Conservation (phyloP, 2,113 vertebrate species). For the Lutjanus erythropterus region DNA sequence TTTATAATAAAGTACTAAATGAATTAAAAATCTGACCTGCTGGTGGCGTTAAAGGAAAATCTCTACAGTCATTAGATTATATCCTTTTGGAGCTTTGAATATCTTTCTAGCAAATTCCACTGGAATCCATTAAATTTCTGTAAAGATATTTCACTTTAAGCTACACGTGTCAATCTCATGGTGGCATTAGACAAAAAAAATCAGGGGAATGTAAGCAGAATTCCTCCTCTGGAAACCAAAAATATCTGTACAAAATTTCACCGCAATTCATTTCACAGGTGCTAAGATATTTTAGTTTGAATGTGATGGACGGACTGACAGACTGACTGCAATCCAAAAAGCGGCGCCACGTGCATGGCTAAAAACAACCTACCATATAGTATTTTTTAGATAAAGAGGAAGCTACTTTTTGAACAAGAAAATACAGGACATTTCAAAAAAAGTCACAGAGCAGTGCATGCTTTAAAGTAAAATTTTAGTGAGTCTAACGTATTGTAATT, state of each 20-base stretch:
- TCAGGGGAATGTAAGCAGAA: neutral
- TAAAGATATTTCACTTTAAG: neutral
- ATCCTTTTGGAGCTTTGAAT: neutral
- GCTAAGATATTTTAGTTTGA: neutral
- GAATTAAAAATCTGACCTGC: neutral
- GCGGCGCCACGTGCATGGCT: neutral
- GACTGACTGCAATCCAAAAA: neutral
- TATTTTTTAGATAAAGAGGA: neutral
- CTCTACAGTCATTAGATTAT: neutral
- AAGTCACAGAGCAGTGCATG: neutral
- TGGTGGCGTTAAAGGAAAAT: neutral
- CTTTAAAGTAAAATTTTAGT: neutral
- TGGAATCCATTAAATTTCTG: neutral
- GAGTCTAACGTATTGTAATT: conserved; percentile 4
- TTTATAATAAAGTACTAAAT: neutral
- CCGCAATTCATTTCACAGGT: neutral
- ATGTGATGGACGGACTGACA: neutral
- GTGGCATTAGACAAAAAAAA: neutral
- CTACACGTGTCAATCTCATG: neutral
- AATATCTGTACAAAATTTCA: neutral
- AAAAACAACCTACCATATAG: neutral
- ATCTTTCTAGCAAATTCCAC: neutral
- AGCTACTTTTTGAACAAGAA: neutral
- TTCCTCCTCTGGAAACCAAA: neutral
- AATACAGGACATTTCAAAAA: neutral